Base-by-base conservation (phyloP, 53 echinoderm and acorn worm genomes). In the Luidia sarsii region DNA sequence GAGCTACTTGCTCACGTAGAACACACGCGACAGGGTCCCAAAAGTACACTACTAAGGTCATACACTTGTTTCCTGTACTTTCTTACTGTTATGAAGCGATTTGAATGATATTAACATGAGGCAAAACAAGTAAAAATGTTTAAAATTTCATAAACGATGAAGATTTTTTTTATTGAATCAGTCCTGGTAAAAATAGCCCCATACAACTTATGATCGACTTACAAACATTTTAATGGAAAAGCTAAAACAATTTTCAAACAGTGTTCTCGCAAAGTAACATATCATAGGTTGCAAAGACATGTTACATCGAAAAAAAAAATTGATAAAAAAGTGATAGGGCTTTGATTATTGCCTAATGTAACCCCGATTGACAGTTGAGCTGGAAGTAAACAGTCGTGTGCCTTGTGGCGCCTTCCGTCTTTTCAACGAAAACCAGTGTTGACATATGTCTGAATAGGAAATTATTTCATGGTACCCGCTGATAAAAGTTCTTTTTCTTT, bases 351-450 rank as follows among this genome's bases (percentile, higher is more conserved):
- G 57, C 28, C 7, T 57, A 57, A 57, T 25, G 27, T 41, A 41
- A 41, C 41, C 11, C 41, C 6, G 6, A 41, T 8, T 25, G 57
- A 49, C 70, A 49, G 31, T 70, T 39, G 50, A 49, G 49, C 50
- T 71, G 50, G 71, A 50, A 50, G 52, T 36, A 53, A 70, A 30
- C 48, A 53, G 71, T 28, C 53, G 71, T 50, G 51, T 53, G 71
- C 19, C 71, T 67, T 19, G 54, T 71, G 71, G 71, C 71, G 71
- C 54, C 71, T 50, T 33, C 15, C 71, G 54, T 54, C 71, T 71
- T 71, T 71, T 53, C 71, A 71, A 19, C n/a, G 53, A 71, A 71
- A 71, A 53, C 71, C 55, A 71, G 54, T 71, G 71, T 71, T 71
- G 71, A 71, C 71, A 71, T 50, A 53, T 53, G 71, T 71, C 71